phyloP scores from a whole-genome alignment of 2,888 invertebrate species.

The Drosophila affinis region DNA sequence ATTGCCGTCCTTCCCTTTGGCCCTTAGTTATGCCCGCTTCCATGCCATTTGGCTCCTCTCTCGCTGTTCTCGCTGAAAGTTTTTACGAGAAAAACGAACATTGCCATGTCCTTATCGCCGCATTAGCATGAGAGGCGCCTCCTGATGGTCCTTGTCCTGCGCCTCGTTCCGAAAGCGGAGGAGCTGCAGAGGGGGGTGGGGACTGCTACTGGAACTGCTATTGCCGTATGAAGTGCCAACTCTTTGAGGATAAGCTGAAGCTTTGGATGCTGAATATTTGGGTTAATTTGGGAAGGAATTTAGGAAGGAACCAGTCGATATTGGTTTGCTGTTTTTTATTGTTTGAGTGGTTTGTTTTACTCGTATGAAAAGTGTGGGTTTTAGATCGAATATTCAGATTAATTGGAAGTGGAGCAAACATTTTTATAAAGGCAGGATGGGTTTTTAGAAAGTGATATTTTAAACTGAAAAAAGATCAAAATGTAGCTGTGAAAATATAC shows the following conservation, averaged over 20 bases:
- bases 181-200: neutral
- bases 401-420: neutral
- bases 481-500: too few relatives aligned
- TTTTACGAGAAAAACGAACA: constrained; percentile 34
- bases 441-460: neutral
- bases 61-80: constrained; percentile 16
- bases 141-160: constrained; percentile 1
- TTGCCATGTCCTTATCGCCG: constrained; percentile 25
- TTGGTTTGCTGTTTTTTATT: neutral
- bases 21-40: neutral
- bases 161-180: neutral
- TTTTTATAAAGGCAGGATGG: neutral
- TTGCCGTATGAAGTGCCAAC: constrained; percentile 31
- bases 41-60: constrained; percentile 9
- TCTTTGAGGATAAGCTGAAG: constrained; percentile 2
- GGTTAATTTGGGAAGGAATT: neutral
- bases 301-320: neutral
- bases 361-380: neutral
- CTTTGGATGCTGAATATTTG: neutral
- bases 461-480: neutral
- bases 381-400: neutral
- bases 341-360: neutral
- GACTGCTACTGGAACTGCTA: constrained; percentile 4
- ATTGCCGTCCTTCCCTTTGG: constrained; percentile 10
- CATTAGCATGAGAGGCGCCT: constrained; percentile 24